Evolutionary conservation across 1,140 invertebrate species (phyloP).

Genomic region (Tigriopus japonicus): DNA sequence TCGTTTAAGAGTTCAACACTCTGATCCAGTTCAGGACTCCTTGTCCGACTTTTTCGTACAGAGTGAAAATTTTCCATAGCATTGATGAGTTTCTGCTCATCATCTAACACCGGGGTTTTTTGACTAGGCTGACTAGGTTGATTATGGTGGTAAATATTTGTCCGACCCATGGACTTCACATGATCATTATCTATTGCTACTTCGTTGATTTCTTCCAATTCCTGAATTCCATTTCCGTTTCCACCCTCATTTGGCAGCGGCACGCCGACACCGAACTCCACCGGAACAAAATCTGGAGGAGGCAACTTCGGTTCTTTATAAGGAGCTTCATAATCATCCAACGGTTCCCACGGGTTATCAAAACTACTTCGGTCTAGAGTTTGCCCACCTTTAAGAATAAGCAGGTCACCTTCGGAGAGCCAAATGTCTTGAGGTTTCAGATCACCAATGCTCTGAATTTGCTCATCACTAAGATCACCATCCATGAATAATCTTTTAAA

Average conservation of each 20-base stretch:
- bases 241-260: neutral
- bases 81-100: slow-evolving; percentile 2
- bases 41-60: neutral
- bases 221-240: neutral
- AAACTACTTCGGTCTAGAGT: neutral
- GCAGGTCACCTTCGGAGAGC: slow-evolving; percentile 4
- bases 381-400: slow-evolving; percentile 6
- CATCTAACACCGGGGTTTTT: neutral
- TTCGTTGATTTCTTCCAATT: too few relatives aligned
- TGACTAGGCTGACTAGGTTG: neutral
- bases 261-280: neutral
- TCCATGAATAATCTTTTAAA: neutral
- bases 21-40: too few relatives aligned
- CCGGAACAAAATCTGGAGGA: slow-evolving; percentile 12
- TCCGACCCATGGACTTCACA: too few relatives aligned
- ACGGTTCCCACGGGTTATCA: slow-evolving; percentile 1
- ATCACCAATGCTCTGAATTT: neutral
- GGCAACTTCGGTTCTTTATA: slow-evolving; percentile 11
- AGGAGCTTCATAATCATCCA: slow-evolving; percentile 11
- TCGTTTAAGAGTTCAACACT: too few relatives aligned
- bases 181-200: too few relatives aligned
- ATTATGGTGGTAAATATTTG: too few relatives aligned
- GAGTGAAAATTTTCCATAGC: slow-evolving; percentile 9
- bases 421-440: slow-evolving; percentile 9
- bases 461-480: neutral